Base-by-base conservation (phyloP, 2,888 invertebrate genomes). In the Lasioglossum villosulum region DNA sequence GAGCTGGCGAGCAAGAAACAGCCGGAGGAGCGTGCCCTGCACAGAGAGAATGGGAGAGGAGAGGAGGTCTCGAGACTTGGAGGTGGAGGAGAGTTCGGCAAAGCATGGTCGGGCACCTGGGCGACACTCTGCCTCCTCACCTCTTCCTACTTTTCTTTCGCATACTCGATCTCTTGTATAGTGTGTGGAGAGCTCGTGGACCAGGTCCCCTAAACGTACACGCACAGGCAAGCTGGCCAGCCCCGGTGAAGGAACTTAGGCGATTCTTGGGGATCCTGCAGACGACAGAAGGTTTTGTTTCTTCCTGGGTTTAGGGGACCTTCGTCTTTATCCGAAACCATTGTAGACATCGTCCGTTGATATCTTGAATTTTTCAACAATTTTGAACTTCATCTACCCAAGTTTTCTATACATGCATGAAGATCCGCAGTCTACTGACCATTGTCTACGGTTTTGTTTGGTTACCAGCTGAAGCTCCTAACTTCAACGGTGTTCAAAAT, bases 31-130 rank as follows among this genome's bases (percentile, higher is more conserved):
- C 45, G 87, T 86, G 87, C 83, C 78, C 78, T 78, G 82, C 34
- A 83, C 82, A 88, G 84, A 82, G 78, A 83, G 63, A 63, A 63
- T 63, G 63, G 27, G 27, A 63, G 63, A 63, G 63, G 83, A 80
- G 76, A 82, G 71, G 73, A 74, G 63, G 63, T 16, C 66, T 34
- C 70, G 19, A 70, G 30, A n/a, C 66, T 83, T 87, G 80, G 86
- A 89, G 89, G 84, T 78, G 83, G 86, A 91, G 84, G 86, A 71
- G 91, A 90, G 90, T 91, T 90, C 84, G 91, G 91, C 90, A 88
- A 85, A 87, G 91, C 88, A 84, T 86, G 91, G 88, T 89, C 91
- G 90, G 87, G 91, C 92, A 93, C 93, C 92, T 92, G 93, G 91
- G 90, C 93, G 93, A 93, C 93, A 93, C 92, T 59, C 59, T 91